Base-by-base conservation (phyloP, 2,113 vertebrate species). In the Chitala chitala region DNA sequence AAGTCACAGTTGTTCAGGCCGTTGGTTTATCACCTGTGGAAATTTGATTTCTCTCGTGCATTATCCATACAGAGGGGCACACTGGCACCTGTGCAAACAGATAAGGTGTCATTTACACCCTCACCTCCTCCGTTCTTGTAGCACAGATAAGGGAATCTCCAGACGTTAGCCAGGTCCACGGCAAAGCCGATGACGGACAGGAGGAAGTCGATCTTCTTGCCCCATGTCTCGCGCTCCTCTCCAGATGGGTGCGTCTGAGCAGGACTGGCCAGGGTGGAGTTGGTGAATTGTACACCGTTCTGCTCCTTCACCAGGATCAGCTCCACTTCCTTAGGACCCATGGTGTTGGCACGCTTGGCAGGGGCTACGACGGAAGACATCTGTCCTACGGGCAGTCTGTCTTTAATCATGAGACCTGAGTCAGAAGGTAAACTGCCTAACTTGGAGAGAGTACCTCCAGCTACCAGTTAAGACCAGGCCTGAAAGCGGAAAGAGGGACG, bases 91-190 rank as follows among this genome's bases (percentile, higher is more conserved):
- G 38, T 69, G n/a, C 56, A 48, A 31, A 69, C 51, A 53, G 36
- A 75, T 69, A 46, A 53, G n/a, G 56, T n/a, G 20, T 26, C 13
- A 36, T 61, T 7, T 9, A 59, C 31, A 3, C 8, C 56, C 90
- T 92, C 80, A 94, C 94, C 94, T 82, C 94, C 94, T 53, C 93
- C 94, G 0, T 95, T 95, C 78, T 94, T 95, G 83, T 95, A 95
- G 90, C 94, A 95, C 44, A 95, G 89, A 83, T 95, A 94, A 3
- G 94, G 93, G 50, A 95, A 95, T 55, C 94, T 88, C 94, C 94
- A 95, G 76, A 95, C 93, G 0, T 95, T 95, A 69, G 93, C 94
- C 10, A 95, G 88, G 80, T 95, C 93, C 78, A 95, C 94, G 0
- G 94, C 94, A 1, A 95, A 95, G 69, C 94, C 93, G 0, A 95